Base-by-base conservation (phyloP, 35 echinoderm and acorn worm species). In the Ophioderma brevispina region DNA sequence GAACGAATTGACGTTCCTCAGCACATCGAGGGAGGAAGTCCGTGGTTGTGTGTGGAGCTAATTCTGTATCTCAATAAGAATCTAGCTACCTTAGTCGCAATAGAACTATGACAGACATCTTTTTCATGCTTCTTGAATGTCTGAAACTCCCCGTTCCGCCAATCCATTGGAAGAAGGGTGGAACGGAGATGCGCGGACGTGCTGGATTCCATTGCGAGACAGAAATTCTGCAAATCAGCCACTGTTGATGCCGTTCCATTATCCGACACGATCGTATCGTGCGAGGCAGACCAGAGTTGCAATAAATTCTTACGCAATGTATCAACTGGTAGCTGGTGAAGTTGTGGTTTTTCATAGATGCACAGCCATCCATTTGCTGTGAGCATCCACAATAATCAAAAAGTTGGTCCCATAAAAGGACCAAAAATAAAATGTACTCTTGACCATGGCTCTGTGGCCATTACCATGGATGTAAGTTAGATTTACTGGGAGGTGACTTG, bases 111-210 rank as follows among this genome's bases (percentile, higher is more conserved):
- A n/a, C n/a, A n/a, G n/a, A n/a, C n/a, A n/a, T n/a, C n/a, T 81
- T 11, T 31, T 43, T 36, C 84, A 42, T 18, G 39, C 75, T 32
- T 50, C 81, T 86, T 96, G 85, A 14, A 88, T 31, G 0, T 55
- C 50, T 55, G 87, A 85, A 31, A 96, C 94, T 94, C 91, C 23
- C 55, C n/a, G n/a, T n/a, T n/a, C n/a, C n/a, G n/a, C n/a, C n/a
- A n/a, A n/a, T n/a, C n/a, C n/a, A n/a, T n/a, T n/a, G n/a, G n/a
- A n/a, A n/a, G n/a, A n/a, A n/a, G n/a, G n/a, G n/a, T n/a, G n/a
- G n/a, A n/a, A n/a, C n/a, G n/a, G n/a, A n/a, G n/a, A n/a, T n/a
- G n/a, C n/a, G n/a, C n/a, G n/a, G n/a, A n/a, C n/a, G n/a, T n/a
- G n/a, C n/a, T n/a, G n/a, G n/a, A n/a, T n/a, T n/a, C n/a, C n/a